phyloP scores from a whole-genome alignment of 1,140 invertebrate species.

The Ditylenchus dipsaci region DNA sequence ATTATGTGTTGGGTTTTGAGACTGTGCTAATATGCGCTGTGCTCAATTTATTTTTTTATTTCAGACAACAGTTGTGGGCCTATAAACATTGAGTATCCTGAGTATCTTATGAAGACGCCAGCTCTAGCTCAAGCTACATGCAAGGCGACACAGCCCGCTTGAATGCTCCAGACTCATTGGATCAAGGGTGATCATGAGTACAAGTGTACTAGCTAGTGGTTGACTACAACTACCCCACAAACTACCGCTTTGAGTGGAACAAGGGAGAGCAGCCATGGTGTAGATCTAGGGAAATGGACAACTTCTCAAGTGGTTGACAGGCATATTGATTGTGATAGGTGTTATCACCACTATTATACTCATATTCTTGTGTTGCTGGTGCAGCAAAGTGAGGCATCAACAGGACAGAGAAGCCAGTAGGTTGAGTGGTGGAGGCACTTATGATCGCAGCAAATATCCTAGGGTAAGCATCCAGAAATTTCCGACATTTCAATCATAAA shows the following conservation, averaged over 20 bases:
- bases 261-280: conserved; percentile 55
- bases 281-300: conserved; percentile 55
- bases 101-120: conserved; percentile 55
- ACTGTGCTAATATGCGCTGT: background rate
- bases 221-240: conserved; percentile 44
- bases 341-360: conserved; percentile 38
- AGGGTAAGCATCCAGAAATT: conserved; percentile 9
- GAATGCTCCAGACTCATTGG: conserved; percentile 58
- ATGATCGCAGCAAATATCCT: conserved; percentile 16
- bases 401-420: background rate
- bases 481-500: background rate
- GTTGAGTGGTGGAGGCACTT: conserved; percentile 6
- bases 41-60: too few relatives aligned
- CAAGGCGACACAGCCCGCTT: conserved; percentile 55
- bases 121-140: conserved; percentile 52
- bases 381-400: conserved; percentile 5
- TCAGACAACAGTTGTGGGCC: conserved; percentile 58
- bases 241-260: conserved; percentile 57
- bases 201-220: conserved; percentile 52
- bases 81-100: conserved; percentile 58
- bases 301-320: conserved; percentile 55
- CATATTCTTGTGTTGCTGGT: conserved; percentile 47
- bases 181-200: conserved; percentile 56
- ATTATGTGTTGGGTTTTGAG: background rate
- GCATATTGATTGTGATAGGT: conserved; percentile 40